Base-by-base conservation (phyloP, 2,797 vertebrate species). In the Cossypha polioptera region DNA sequence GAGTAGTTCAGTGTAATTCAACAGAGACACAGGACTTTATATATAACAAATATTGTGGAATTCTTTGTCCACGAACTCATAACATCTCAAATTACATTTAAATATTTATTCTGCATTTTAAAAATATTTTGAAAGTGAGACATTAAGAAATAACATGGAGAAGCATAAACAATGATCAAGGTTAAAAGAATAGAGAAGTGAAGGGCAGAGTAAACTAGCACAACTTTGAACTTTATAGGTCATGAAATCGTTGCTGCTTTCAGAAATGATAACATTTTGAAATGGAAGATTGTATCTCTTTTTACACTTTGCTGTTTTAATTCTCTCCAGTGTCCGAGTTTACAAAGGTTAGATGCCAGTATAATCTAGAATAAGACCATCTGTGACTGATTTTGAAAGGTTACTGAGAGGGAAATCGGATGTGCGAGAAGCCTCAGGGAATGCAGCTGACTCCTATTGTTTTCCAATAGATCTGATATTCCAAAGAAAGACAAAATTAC, bases 301-400 rank as follows among this genome's bases (percentile, higher is more conserved):
- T 96, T 94, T 87, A 87, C 83, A 88, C 91, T 94, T 95, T 77
- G 38, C 31, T 95, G 86, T 92, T 95, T 80, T 22, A 88, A 67
- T 96, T 94, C 88, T 96, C 94, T 69, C 59, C 67, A 92, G 24
- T 90, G 73, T 96, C 73, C 78, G 93, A 92, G 76, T 94, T 95
- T 97, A 95, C 91, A 97, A 98, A 98, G 97, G 97, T 98, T 93
- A 98, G 85, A 83, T 96, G 96, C 35, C 95, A 96, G 66, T 92
- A 84, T 86, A 69, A 95, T 96, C 90, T 96, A 96, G 92, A 97
- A 97, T 96, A 97, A 97, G 78, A 91, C 35, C 35, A 80, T 97
- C 90, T 96, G 82, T 95, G 86, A 86, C 80, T 93, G 81, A 94
- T 90, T 97, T 97, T 94, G 90, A 98, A 98, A 97, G 95, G 93